phyloP scores from a whole-genome alignment of 2,113 vertebrate genomes.

The Labeo rohita region DNA sequence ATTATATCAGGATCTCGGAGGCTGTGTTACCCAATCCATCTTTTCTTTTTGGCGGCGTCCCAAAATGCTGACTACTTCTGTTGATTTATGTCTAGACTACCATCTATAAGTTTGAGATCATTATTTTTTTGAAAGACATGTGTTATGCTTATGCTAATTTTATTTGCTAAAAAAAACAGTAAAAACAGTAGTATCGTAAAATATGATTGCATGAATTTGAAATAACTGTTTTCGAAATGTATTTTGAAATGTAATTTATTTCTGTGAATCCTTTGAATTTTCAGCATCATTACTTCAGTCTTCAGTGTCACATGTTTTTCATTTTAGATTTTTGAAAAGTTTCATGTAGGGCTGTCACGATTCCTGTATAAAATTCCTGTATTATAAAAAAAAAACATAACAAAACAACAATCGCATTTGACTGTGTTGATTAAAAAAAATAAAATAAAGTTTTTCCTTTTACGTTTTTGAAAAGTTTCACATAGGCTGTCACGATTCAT shows the following conservation, averaged over 20 bases:
- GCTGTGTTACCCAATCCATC: background rate
- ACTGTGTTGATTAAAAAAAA: too few species aligned
- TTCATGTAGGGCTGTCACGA: too few species aligned
- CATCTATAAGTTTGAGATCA: background rate
- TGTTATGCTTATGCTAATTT: background rate
- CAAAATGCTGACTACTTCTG: background rate
- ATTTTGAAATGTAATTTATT: background rate
- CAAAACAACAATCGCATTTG: too few species aligned
- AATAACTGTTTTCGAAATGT: background rate
- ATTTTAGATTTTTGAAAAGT: too few species aligned
- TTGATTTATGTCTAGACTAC: background rate
- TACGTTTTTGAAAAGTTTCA: too few species aligned
- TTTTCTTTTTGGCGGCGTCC: background rate
- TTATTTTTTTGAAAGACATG: background rate
- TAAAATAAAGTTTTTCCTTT: too few species aligned
- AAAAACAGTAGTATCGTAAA: background rate
- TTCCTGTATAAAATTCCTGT: too few species aligned
- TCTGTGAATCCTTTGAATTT: background rate
- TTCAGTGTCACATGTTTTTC: background rate
- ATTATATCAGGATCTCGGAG: conserved; percentile 28
- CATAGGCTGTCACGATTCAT: too few species aligned
- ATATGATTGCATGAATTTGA: background rate
- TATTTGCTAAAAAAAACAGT: background rate
- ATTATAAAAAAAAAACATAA: too few species aligned
- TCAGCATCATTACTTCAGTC: background rate